Percentiles rank a stretch among this genome's conserved stretches.
Conservation (phyloP, 2,888 invertebrate genomes). For the Corythucha ciliata region DNA sequence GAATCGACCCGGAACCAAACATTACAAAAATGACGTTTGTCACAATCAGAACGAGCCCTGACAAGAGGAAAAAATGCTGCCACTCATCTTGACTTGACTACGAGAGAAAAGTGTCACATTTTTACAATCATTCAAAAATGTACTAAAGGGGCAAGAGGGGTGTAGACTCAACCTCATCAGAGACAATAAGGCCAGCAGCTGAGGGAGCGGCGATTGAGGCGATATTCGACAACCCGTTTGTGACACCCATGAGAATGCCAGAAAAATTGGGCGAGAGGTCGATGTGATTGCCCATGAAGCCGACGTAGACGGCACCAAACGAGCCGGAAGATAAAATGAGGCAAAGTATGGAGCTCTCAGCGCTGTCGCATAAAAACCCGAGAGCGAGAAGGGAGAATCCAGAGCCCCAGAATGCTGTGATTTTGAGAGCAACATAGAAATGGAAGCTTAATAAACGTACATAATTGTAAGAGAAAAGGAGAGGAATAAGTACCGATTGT, state of each 20-base stretch:
- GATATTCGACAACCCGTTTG: conserved; percentile 67
- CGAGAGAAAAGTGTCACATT: too few species aligned
- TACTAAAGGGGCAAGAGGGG: too few species aligned
- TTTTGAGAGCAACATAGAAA: too few species aligned
- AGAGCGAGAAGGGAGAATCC: too few species aligned
- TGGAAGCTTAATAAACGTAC: neutral
- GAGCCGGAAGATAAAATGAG: conserved; percentile 63
- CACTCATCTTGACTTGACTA: too few species aligned
- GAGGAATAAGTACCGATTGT: conserved; percentile 47
- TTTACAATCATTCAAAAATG: too few species aligned
- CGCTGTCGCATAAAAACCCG: conserved; percentile 38
- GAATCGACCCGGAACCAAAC: too few species aligned
- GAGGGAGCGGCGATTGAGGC: conserved; percentile 71
- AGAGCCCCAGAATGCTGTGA: too few species aligned
- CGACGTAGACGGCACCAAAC: conserved; percentile 64
- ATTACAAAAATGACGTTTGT: too few species aligned
- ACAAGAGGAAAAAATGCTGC: too few species aligned
- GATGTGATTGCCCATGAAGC: conserved; percentile 61
- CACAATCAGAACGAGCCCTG: too few species aligned
- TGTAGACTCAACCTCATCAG: conserved; percentile 64
- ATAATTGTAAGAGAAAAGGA: neutral
- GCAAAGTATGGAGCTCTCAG: conserved; percentile 50
- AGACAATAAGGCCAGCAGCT: conserved; percentile 58
- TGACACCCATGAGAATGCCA: conserved; percentile 75
- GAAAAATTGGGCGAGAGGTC: conserved; percentile 77